These are phyloP conservation scores for Phytoseiulus persimilis DNA, from an alignment of 2,888 invertebrate species.

Conservation along the genomic window DNA sequence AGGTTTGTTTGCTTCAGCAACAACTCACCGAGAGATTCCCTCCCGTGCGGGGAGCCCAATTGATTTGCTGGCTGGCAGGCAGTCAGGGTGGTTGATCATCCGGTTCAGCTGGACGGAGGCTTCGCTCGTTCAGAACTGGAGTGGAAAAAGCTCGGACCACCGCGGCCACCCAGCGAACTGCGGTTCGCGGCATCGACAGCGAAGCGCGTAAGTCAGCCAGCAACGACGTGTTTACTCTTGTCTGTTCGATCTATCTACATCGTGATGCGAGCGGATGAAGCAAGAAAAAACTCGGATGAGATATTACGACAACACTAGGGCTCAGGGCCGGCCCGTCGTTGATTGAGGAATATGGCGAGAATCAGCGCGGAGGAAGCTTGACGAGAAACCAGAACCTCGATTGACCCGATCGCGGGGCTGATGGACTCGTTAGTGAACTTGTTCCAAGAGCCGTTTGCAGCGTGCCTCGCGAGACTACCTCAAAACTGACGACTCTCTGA, in stretches of 20 bases:
- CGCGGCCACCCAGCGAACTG: background rate
- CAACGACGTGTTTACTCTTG: background rate
- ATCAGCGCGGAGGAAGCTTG: background rate
- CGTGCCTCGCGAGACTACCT: background rate
- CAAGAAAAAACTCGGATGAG: background rate
- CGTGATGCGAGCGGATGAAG: background rate
- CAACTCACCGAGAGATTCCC: background rate
- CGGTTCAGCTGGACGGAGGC: background rate
- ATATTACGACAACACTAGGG: background rate
- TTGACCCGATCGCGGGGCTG: background rate
- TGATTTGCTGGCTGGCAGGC: background rate
- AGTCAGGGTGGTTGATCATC: background rate
- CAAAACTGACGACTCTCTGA: background rate
- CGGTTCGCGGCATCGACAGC: background rate
- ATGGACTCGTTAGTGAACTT: background rate
- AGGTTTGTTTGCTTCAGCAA: background rate
- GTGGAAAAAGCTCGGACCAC: background rate
- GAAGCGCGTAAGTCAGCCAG: background rate
- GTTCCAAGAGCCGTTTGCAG: background rate
- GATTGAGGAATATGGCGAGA: background rate
- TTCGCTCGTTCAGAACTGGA: background rate
- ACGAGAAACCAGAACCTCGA: background rate
- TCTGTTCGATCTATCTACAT: constrained; percentile 5
- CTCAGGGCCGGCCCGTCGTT: background rate
- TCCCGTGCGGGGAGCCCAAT: background rate